Evolutionary conservation across 2,888 invertebrate species (phyloP).

Genomic region (Cheilosia urbana): DNA sequence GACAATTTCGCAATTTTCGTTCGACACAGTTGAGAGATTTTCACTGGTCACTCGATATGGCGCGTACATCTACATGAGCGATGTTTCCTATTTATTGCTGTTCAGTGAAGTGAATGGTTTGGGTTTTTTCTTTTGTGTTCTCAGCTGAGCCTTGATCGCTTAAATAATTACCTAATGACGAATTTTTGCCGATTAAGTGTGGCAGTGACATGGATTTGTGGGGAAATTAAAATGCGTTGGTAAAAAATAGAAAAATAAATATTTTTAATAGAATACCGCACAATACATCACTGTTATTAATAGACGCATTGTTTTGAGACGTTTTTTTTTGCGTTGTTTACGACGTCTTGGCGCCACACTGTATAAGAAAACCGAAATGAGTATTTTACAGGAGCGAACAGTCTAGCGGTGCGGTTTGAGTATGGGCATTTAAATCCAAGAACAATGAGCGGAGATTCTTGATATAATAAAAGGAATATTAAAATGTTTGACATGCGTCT

Average conservation of each 20-base stretch:
- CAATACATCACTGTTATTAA: slow-evolving; percentile 57
- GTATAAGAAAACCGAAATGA: too few species aligned
- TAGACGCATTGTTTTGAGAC: slow-evolving; percentile 41
- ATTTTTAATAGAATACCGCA: slow-evolving; percentile 18
- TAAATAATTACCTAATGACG: slow-evolving; percentile 60
- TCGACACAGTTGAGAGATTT: slow-evolving; percentile 67
- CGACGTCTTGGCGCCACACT: background rate
- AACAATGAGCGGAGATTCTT: too few species aligned
- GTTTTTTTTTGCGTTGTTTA: slow-evolving; percentile 46
- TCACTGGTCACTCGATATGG: slow-evolving; percentile 27
- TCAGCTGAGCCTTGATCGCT: slow-evolving; percentile 39
- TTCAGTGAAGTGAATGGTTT: slow-evolving; percentile 51
- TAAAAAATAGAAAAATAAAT: slow-evolving; percentile 15
- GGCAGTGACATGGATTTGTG: slow-evolving; percentile 46
- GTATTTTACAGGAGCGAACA: too few species aligned
- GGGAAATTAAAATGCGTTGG: slow-evolving; percentile 11
- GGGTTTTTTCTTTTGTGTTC: background rate
- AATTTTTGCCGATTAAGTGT: slow-evolving; percentile 57
- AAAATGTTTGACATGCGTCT: too few species aligned
- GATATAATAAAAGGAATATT: too few species aligned
- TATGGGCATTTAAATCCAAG: too few species aligned
- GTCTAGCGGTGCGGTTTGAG: too few species aligned
- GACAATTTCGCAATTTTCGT: slow-evolving; percentile 48
- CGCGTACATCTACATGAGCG: slow-evolving; percentile 40
- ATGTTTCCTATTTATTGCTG: slow-evolving; percentile 24